Evolutionary conservation across 53 echinoderm and acorn worm genomes (phyloP), one percentile per base, ranked within the genome.

Genomic region (Holothuria leucospilota): DNA sequence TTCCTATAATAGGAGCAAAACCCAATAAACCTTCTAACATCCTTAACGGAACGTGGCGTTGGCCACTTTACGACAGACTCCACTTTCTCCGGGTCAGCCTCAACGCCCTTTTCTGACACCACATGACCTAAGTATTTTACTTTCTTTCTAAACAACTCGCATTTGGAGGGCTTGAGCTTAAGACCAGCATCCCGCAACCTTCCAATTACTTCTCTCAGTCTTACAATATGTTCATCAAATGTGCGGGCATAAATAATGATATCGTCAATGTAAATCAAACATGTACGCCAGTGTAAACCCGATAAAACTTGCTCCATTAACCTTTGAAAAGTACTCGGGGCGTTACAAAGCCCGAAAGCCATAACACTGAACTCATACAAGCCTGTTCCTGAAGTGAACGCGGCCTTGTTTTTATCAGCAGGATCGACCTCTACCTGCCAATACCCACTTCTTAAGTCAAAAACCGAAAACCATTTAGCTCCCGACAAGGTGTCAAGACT

Each of bases 301-400:
- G 49, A n/a, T 27, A 89, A 84, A 20, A 89, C 89, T 4, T 30
- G 63, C 59, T 89, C 89, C 84, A 84, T 89, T 13, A 84, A 51
- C 59, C 89, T 83, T 51, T 89, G 85, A 86, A 85, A 90, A n/a
- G 85, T 90, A 23, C 68, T 68, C 0, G 85, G 85, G 42, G 89
- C 89, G 64, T 89, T 89, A 51, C 74, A 74, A 8, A 89, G 41
- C 27, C 89, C 89, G 34, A 89, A 75, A 41, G 85, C 75, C 85
- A 89, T 85, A 5, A 90, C 85, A 77, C 85, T 85, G n/a, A 90
- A 90, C 66, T 90, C 85, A 85, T 85, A 91, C 12, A 91, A 53
- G n/a, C 91, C 83, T 28, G 30, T 39, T 8, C 87, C 87, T 62
- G 80, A 87, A 10, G 82, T 69, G 72, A 81, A 91, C 13, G 91